Evolutionary conservation across 1,140 invertebrate species (phyloP).

Genomic region (Chironomus striatipennis): DNA sequence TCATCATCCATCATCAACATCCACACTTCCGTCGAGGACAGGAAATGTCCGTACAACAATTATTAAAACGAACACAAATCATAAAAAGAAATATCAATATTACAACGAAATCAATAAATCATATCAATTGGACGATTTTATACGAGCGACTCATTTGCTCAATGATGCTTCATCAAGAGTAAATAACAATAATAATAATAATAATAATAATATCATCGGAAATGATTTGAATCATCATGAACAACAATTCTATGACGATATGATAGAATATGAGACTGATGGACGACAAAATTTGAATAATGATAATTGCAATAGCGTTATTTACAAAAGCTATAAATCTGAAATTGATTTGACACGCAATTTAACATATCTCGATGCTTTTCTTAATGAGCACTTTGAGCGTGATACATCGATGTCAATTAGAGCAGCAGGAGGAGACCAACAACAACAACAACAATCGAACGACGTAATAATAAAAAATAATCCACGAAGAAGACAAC

Average conservation of each 20-base stretch:
- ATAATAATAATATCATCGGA: too few species aligned
- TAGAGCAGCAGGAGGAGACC: too few species aligned
- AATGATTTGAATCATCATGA: constrained; percentile 8
- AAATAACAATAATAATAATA: too few species aligned
- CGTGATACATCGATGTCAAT: constrained; percentile 26
- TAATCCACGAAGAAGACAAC: constrained; percentile 24
- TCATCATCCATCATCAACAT: constrained; percentile 3
- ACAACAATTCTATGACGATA: neutral
- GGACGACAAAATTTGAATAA: neutral
- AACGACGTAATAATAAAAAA: constrained; percentile 21
- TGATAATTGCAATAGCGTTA: constrained; percentile 23
- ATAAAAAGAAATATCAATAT: neutral
- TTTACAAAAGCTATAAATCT: constrained; percentile 40
- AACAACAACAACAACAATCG: neutral
- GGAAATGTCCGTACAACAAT: neutral
- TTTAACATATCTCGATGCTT: constrained; percentile 38
- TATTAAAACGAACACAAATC: constrained; percentile 19
- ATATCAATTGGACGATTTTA: constrained; percentile 22
- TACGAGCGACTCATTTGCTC: neutral
- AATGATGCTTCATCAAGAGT: neutral
- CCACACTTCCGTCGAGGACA: neutral
- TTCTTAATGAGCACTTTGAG: constrained; percentile 36
- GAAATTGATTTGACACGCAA: constrained; percentile 40
- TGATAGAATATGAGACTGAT: neutral
- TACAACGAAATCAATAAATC: constrained; percentile 19